These are phyloP conservation scores for Pecten maximus DNA, from an alignment of 2,888 invertebrate genomes.

Conservation along the genomic window DNA sequence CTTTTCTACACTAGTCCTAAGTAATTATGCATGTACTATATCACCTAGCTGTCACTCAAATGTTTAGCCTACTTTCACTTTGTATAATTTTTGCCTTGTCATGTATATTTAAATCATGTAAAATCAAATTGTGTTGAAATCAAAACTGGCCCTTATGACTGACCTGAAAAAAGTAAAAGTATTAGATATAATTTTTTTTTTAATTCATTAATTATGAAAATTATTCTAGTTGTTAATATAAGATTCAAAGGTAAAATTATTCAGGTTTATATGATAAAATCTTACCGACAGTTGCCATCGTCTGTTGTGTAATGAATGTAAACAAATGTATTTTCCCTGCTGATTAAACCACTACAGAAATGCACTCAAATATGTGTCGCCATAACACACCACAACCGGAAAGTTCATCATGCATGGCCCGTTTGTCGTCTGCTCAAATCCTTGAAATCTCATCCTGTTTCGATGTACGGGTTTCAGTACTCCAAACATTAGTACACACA, in stretches of 20 bases:
- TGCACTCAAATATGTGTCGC: conserved; percentile 1
- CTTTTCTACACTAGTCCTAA: background rate
- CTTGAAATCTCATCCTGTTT: conserved; percentile 18
- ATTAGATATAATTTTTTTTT: background rate
- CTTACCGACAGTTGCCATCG: background rate
- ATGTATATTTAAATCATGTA: background rate
- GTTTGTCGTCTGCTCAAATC: conserved; percentile 18
- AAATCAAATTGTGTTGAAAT: background rate
- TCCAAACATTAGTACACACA: background rate
- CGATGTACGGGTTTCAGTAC: background rate
- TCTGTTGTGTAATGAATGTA: background rate
- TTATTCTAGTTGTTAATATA: background rate
- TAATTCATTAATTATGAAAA: background rate
- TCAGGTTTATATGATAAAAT: background rate
- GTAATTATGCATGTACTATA: background rate
- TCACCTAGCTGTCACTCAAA: background rate
- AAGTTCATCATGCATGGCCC: conserved; percentile 17
- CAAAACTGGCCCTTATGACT: background rate
- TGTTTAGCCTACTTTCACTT: conserved; percentile 1
- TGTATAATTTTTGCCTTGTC: background rate
- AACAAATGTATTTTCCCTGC: background rate
- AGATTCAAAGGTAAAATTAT: background rate
- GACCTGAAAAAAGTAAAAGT: background rate
- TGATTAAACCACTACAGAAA: background rate
- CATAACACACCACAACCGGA: conserved; percentile 18